Evolutionary conservation across 2,888 invertebrate species (phyloP).

Genomic region (Amiota mariae): DNA sequence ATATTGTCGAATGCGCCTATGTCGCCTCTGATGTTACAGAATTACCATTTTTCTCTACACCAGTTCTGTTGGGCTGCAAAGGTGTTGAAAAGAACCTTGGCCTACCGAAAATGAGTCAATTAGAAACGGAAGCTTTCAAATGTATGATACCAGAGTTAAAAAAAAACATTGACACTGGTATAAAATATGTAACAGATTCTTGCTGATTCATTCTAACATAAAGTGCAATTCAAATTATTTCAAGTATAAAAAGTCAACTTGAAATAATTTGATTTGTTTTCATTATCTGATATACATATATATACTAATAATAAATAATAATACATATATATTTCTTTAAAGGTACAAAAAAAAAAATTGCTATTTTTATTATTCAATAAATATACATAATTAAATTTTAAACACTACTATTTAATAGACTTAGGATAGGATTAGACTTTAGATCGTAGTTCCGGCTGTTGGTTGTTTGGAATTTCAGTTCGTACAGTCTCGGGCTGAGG

Average conservation of each 20-base stretch:
- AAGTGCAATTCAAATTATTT: no score
- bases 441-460: constrained; percentile 1
- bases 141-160: constrained; percentile 90
- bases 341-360: no score
- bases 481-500: constrained; percentile 5
- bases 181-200: constrained; percentile 78
- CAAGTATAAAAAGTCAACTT: no score
- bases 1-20: constrained; percentile 92
- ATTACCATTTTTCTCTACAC: constrained; percentile 92
- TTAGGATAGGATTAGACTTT: constrained; percentile 27
- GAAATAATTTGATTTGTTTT: no score
- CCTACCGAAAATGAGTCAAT: constrained; percentile 84
- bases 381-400: no score
- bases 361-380: no score
- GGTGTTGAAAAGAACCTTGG: constrained; percentile 94
- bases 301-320: no score
- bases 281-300: no score
- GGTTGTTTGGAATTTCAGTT: not conserved
- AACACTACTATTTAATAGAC: no score
- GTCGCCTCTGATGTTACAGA: constrained; percentile 89
- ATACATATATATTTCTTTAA: no score
- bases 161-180: constrained; percentile 92
- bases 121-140: constrained; percentile 85
- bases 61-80: constrained; percentile 81
- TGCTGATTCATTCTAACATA: no score